phyloP scores from a whole-genome alignment of 2,113 vertebrate species.

The Pithys albifrons region DNA sequence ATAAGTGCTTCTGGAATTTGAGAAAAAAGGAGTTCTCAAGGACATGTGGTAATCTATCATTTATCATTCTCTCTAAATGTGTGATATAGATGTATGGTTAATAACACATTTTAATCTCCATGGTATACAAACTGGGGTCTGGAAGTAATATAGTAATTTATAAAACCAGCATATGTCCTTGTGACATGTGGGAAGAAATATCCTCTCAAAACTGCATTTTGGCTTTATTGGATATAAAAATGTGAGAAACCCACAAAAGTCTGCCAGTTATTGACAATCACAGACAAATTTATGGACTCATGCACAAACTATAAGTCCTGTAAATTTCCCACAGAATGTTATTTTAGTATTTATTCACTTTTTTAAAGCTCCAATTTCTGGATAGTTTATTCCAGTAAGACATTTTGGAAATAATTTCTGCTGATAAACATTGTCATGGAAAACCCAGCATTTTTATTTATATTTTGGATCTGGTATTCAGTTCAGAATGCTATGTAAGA shows the following conservation, averaged over 20 bases:
- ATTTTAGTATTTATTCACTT: not conserved
- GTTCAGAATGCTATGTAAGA: not conserved
- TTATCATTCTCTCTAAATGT: not conserved
- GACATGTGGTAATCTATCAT: conserved; percentile 23
- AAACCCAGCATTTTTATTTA: not conserved
- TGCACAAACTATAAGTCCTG: not conserved
- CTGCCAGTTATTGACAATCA: not conserved
- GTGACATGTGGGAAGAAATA: not conserved
- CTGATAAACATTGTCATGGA: not conserved
- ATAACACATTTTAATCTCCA: conserved; percentile 47
- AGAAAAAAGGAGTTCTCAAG: conserved; percentile 23
- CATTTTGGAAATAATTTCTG: not conserved
- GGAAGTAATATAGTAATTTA: conserved; percentile 20
- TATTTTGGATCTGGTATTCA: not conserved
- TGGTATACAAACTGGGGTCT: conserved; percentile 26
- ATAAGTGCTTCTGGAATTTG: not conserved
- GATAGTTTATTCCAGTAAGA: not conserved
- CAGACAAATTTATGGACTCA: not conserved
- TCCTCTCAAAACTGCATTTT: conserved; percentile 22
- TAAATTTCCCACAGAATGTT: not conserved
- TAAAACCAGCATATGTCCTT: not conserved
- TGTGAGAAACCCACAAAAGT: not conserved
- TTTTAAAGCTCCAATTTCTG: not conserved
- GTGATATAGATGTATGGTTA: conserved; percentile 31
- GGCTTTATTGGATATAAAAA: not conserved